A percentile compares a stretch with the other conserved stretches of the same genome.
phyloP scores from a whole-genome alignment of 2,888 invertebrate genomes.

The Clivina fossor region DNA sequence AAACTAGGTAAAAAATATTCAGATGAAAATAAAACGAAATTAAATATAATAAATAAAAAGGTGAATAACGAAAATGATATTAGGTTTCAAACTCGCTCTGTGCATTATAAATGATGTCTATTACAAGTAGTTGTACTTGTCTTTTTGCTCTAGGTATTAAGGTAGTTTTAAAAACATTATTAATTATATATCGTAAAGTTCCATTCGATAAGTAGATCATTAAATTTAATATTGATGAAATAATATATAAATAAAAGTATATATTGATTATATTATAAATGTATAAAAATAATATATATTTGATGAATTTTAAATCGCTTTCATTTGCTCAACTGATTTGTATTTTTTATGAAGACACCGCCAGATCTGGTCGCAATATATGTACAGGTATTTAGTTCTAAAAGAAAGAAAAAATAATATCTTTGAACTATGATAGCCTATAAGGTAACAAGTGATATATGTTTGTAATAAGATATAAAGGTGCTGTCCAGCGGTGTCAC shows the following conservation, averaged over 20 bases:
- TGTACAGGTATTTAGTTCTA: conserved; percentile 31
- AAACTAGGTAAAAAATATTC: no score
- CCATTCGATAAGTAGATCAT: conserved; percentile 33
- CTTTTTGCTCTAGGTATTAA: conserved; percentile 32
- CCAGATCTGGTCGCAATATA: conserved; percentile 30
- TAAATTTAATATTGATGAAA: conserved; percentile 29
- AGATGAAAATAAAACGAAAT: no score
- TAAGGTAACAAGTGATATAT: conserved; percentile 32
- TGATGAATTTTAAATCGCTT: conserved; percentile 31
- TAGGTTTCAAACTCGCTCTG: conserved; percentile 32
- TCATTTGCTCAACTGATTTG: conserved; percentile 33
- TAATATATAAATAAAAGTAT: conserved; percentile 30
- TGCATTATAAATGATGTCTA: conserved; percentile 29
- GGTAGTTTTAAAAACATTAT: conserved; percentile 32
- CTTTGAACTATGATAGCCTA: conserved; percentile 29
- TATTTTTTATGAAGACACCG: conserved; percentile 33
- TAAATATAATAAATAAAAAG: conserved; percentile 25
- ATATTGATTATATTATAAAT: conserved; percentile 28
- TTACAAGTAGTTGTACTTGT: conserved; percentile 30
- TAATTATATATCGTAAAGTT: conserved; percentile 29
- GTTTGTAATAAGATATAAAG: conserved; percentile 32
- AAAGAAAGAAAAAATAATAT: no score
- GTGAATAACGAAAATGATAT: conserved; percentile 29
- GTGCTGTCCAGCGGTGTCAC: conserved; percentile 33
- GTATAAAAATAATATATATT: conserved; percentile 33